Evolutionary conservation across 2,113 vertebrate species (phyloP).

Genomic region (Panthera leo): DNA sequence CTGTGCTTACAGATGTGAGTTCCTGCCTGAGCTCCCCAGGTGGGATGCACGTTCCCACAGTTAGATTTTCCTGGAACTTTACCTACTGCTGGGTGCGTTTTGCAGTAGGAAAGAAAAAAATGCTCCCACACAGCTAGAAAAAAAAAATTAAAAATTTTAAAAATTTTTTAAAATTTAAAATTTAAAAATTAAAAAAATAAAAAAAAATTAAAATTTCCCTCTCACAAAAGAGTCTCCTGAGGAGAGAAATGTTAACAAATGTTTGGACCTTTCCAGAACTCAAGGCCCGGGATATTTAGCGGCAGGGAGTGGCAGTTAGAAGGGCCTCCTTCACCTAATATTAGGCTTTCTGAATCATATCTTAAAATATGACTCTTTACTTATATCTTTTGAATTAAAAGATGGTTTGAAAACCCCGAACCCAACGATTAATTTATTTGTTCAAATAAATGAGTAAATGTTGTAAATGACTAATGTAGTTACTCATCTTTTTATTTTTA

Average conservation of each 20-base stretch:
- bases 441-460: background rate
- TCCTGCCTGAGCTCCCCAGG: too few species aligned
- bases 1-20: too few species aligned
- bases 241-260: background rate
- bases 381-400: background rate
- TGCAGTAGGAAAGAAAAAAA: background rate
- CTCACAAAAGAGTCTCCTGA: too few species aligned
- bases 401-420: background rate
- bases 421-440: background rate
- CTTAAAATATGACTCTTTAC: background rate
- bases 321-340: background rate
- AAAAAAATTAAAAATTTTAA: background rate
- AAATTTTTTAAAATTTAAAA: too few species aligned
- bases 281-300: background rate
- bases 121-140: background rate
- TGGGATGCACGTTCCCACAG: too few species aligned
- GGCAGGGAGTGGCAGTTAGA: background rate
- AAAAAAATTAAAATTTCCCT: background rate
- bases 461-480: background rate
- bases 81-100: background rate
- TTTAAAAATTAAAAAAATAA: background rate
- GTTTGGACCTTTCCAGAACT: background rate
- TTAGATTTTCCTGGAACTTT: background rate
- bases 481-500: background rate
- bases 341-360: background rate